Evolutionary conservation across 2,797 vertebrate species (phyloP), one percentile per base, ranked within the genome.

Genomic region (Eulemur albifrons): DNA sequence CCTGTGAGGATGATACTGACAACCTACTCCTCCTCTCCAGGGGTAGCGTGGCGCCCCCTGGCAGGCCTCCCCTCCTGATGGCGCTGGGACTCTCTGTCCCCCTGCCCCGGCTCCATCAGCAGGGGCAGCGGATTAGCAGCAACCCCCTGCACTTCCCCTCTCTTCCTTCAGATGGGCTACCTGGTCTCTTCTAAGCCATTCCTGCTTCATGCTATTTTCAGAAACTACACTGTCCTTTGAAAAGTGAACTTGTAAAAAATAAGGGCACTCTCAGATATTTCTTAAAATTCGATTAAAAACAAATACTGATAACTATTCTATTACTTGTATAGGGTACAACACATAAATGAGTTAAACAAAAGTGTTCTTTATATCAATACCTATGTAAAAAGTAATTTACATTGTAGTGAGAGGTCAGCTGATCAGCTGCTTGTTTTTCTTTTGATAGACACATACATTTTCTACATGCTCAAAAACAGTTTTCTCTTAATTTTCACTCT

Each of bases 401-500:
- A 11, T 18, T 35, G 0, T 50, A 30, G 8, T 45, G 38, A 67
- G 21, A 72, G 6, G 6, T 54, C 43, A 85, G 18, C 25, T 43
- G 50, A 72, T 23, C 4, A 14, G 21, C 38, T 48, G 13, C 72
- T 95, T 30, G 20, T 80, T 69, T 89, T 8, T 57, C 50, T 88
- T 92, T 57, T 73, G 70, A 90, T 7, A 61, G 80, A 87, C 1
- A 77, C 7, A 50, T 23, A 93, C 32, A 45, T 63, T 72, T 77
- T 77, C 48, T 52, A n/a, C 8, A 38, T n/a, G 20, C 38, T 38
- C 27, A 88, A 67, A 72, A 90, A 57, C 48, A 77, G 57, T 72
- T 93, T 93, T 43, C 52, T 84, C n/a, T 81, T 73, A 48, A 50
- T 84, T 92, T 92, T 85, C 38, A 82, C 27, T 54, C 38, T 88